These are phyloP conservation scores for Pyrrhia umbra DNA, from an alignment of 2,888 invertebrate genomes.

Conservation along the genomic window DNA sequence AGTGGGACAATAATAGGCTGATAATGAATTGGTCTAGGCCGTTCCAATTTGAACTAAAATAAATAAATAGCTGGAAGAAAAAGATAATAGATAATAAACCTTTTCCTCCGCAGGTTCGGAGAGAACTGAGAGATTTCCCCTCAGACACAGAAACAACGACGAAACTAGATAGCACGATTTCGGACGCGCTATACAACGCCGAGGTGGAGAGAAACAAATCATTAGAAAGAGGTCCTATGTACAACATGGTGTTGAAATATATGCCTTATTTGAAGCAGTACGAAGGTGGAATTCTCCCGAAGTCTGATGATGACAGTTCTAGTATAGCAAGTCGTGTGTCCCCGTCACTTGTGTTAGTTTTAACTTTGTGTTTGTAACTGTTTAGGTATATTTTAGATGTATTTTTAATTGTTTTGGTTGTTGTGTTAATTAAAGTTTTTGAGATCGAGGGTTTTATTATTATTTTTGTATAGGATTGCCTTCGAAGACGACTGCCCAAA, in stretches of 20 bases:
- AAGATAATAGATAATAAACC: no score
- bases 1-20: no score
- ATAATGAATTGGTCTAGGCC: no score
- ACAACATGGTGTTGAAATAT: slow-evolving; percentile 78
- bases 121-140: slow-evolving; percentile 49
- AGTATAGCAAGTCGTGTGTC: slow-evolving; percentile 24
- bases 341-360: slow-evolving; percentile 40
- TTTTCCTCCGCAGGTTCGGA: slow-evolving; percentile 64
- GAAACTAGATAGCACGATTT: slow-evolving; percentile 53
- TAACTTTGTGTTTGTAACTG: slow-evolving; percentile 51
- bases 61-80: no score
- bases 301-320: slow-evolving; percentile 15
- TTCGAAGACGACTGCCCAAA: no score
- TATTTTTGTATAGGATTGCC: slow-evolving; percentile 10
- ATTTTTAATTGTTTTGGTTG: slow-evolving; percentile 52
- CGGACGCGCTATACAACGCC: neutral
- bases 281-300: slow-evolving; percentile 65
- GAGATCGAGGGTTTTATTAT: slow-evolving; percentile 4
- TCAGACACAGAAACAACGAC: neutral
- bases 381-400: slow-evolving; percentile 55
- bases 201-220: slow-evolving; percentile 58
- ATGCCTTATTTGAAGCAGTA: slow-evolving; percentile 80
- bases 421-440: slow-evolving; percentile 42
- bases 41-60: no score
- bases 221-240: slow-evolving; percentile 70